Evolutionary conservation across 1,140 invertebrate species (phyloP).

Genomic region (Trissolcus basalis): DNA sequence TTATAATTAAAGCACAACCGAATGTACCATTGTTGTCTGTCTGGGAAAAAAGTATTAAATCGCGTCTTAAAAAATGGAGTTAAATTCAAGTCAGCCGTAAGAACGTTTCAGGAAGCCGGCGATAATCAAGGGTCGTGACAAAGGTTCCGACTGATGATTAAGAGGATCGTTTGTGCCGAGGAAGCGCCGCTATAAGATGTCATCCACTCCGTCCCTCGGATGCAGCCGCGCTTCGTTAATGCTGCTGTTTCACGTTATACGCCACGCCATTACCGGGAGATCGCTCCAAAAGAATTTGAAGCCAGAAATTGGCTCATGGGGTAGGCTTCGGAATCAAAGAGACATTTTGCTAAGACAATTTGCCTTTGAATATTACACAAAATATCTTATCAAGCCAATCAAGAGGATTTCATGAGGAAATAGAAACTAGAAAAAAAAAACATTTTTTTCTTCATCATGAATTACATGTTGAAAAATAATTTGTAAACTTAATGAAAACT

Average conservation of each 20-base stretch:
- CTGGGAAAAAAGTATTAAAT: constrained; percentile 50
- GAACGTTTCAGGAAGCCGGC: constrained; percentile 41
- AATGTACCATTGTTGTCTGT: constrained; percentile 45
- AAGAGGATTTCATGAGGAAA: neutral
- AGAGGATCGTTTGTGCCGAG: constrained; percentile 71
- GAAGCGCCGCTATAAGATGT: constrained; percentile 63
- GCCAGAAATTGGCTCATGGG: constrained; percentile 15
- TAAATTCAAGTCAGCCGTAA: constrained; percentile 57
- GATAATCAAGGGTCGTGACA: constrained; percentile 62
- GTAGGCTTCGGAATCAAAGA: constrained; percentile 21
- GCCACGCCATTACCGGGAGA: constrained; percentile 30
- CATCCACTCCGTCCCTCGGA: constrained; percentile 46
- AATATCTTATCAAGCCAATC: neutral
- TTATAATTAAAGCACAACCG: constrained; percentile 45
- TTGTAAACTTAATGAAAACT: neutral
- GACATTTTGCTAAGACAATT: constrained; percentile 5
- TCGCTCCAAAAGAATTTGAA: constrained; percentile 23
- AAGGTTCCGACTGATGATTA: constrained; percentile 73
- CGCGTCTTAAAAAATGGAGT: constrained; percentile 57
- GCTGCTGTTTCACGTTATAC: constrained; percentile 42
- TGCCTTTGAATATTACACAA: neutral
- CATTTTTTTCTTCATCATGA: too few relatives aligned
- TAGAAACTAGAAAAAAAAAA: too few relatives aligned
- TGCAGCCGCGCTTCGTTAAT: constrained; percentile 52
- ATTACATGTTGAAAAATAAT: too few relatives aligned